These are phyloP conservation scores for Aurelia sp. DNA, from an alignment of 30 jellyfish, hydroid and myxozoan genomes.

Conservation along the genomic window DNA sequence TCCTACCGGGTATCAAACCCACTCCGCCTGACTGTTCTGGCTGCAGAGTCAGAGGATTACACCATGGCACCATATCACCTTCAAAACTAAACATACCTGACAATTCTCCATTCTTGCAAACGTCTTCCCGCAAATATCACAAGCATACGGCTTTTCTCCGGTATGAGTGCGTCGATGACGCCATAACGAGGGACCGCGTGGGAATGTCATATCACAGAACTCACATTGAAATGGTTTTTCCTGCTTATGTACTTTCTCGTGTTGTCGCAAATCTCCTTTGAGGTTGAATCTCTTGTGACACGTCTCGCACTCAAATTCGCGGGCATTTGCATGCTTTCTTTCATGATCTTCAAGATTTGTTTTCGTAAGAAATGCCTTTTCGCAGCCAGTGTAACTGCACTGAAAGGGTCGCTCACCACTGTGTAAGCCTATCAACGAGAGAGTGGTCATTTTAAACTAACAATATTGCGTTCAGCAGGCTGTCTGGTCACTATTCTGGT, in stretches of 20 bases:
- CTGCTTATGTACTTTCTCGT: conserved; percentile 70
- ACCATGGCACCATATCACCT: no score
- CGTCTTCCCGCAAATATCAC: conserved; percentile 81
- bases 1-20: no score
- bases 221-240: conserved; percentile 80
- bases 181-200: conserved; percentile 72
- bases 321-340: conserved; percentile 75
- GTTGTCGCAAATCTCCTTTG: conserved; percentile 72
- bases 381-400: conserved; percentile 60
- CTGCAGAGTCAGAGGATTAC: no score
- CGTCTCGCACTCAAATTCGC: conserved; percentile 67
- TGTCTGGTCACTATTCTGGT: no score
- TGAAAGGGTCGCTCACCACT: conserved; percentile 81
- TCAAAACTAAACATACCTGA: conserved; percentile 36
- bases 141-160: conserved; percentile 81
- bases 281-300: conserved; percentile 74
- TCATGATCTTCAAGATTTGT: conserved; percentile 77
- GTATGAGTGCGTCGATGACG: conserved; percentile 89
- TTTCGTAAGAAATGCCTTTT: conserved; percentile 55
- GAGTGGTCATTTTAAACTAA: no score
- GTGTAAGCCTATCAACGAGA: conserved; percentile 36
- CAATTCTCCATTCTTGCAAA: conserved; percentile 86
- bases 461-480: no score
- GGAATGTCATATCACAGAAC: conserved; percentile 75
- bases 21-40: no score